Conservation (phyloP, 2,888 invertebrate species). For the Nomada fabriciana region DNA sequence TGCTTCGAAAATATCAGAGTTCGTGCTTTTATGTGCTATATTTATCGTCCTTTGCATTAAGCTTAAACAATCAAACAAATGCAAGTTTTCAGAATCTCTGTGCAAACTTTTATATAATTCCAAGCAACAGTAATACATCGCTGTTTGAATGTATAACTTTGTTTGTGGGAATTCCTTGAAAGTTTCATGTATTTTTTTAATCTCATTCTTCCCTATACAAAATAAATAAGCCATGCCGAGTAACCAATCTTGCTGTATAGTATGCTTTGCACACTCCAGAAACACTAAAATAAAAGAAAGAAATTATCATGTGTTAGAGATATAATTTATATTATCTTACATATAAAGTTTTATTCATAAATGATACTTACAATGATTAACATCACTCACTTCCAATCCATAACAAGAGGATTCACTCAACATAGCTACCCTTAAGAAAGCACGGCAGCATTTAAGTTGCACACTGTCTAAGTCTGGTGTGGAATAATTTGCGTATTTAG, state of each 20-base stretch:
- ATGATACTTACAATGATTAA: conserved; percentile 79
- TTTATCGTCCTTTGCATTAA: conserved; percentile 72
- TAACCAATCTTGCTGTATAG: conserved; percentile 85
- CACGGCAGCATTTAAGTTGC: conserved; percentile 81
- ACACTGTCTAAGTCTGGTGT: conserved; percentile 78
- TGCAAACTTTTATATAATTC: conserved; percentile 72
- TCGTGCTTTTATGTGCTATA: conserved; percentile 43
- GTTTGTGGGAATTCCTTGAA: conserved; percentile 76
- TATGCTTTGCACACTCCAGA: conserved; percentile 84
- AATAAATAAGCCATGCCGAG: conserved; percentile 86
- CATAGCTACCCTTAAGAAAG: conserved; percentile 81
- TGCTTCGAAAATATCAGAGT: conserved; percentile 60
- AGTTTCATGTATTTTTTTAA: conserved; percentile 68
- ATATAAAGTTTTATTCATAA: background rate
- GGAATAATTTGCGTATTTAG: conserved; percentile 82
- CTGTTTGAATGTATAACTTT: conserved; percentile 75
- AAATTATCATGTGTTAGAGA: conserved; percentile 24
- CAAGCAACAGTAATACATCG: conserved; percentile 78
- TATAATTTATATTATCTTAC: background rate
- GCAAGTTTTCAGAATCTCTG: conserved; percentile 66
- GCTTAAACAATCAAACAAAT: conserved; percentile 75
- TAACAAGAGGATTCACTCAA: conserved; percentile 82
- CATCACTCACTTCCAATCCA: conserved; percentile 79
- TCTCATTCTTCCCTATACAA: conserved; percentile 80
- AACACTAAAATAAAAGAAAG: conserved; percentile 81